A percentile compares a stretch with the other conserved stretches of the same genome.
These are phyloP conservation scores for Teleopsis dalmanni DNA, from an alignment of 1,140 invertebrate genomes.

Conservation along the genomic window DNA sequence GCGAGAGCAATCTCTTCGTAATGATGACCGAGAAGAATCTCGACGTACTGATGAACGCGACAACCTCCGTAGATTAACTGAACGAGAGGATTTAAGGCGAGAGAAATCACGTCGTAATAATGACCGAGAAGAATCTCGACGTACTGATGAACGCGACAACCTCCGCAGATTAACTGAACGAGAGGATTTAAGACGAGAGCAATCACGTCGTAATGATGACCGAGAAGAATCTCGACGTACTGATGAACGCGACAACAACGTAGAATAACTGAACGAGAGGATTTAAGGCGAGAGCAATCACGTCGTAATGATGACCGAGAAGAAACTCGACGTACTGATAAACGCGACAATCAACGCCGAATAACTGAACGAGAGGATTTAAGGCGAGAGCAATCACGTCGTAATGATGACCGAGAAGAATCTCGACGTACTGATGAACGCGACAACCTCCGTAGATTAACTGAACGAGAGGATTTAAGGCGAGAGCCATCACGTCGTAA, in stretches of 20 bases:
- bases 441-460: no score
- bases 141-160: not conserved
- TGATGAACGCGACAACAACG: conserved; percentile 1
- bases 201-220: not conserved
- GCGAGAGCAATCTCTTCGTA: not conserved
- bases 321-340: not conserved
- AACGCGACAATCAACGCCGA: not conserved
- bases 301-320: not conserved
- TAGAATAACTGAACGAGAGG: no score
- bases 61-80: not conserved
- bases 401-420: not conserved
- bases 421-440: not conserved
- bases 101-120: not conserved
- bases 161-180: not conserved
- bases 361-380: not conserved
- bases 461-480: no score
- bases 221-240: not conserved
- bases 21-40: not conserved
- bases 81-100: no score
- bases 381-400: not conserved
- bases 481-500: not conserved
- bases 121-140: not conserved
- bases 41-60: not conserved
- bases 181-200: not conserved
- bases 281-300: not conserved